A percentile compares a stretch with the other conserved stretches of the same genome.
Conservation (phyloP, 2,797 vertebrate genomes). For the Cheirogaleus major region DNA sequence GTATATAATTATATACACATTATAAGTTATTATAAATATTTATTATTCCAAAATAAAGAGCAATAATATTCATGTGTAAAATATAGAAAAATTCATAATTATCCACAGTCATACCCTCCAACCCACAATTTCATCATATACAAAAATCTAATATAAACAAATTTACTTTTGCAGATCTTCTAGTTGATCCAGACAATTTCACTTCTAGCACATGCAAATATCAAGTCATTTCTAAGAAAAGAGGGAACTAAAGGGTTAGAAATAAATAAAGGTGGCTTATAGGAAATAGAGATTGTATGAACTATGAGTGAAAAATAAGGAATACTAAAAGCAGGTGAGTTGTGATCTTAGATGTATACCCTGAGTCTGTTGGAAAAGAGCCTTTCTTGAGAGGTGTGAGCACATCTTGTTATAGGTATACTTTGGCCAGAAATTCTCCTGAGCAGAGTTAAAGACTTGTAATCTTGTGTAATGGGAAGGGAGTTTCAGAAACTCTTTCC, state of each 20-base stretch:
- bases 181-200: not conserved
- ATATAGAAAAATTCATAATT: not conserved
- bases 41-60: not conserved
- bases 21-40: not conserved
- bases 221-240: conserved; percentile 14
- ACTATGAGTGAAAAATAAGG: not conserved
- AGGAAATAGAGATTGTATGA: not conserved
- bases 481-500: not conserved
- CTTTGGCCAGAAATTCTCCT: not conserved
- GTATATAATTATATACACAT: not conserved
- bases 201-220: not conserved
- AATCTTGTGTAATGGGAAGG: not conserved
- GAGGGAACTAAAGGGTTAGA: not conserved
- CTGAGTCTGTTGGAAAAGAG: not conserved
- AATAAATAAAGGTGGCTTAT: not conserved
- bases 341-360: not conserved
- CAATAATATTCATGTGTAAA: not conserved
- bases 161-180: not conserved
- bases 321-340: not conserved
- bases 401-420: too few species aligned
- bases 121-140: not conserved
- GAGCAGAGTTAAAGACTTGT: not conserved
- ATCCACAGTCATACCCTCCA: not conserved
- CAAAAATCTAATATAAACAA: not conserved
- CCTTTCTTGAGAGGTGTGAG: not conserved